Conservation (phyloP, 2,797 vertebrate species). For the Gallirallus australis region DNA sequence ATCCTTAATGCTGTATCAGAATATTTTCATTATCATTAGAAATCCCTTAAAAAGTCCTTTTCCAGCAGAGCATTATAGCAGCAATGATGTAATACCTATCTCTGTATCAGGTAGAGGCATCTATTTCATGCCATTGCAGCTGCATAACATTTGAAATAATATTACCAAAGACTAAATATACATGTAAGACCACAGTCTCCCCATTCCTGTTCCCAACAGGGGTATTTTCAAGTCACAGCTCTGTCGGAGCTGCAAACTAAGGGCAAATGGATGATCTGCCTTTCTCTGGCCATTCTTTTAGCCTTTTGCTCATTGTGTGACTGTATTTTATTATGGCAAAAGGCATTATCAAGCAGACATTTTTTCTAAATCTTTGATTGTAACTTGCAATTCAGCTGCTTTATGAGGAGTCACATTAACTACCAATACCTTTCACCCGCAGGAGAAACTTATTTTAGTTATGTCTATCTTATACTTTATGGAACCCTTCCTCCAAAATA, state of each 20-base stretch:
- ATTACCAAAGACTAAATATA: neutral
- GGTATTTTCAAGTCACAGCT: constrained; percentile 3
- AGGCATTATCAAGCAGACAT: neutral
- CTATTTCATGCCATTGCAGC: constrained; percentile 10
- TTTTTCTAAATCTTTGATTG: neutral
- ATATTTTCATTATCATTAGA: constrained; percentile 78
- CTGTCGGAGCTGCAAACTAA: neutral
- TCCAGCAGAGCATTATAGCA: constrained; percentile 16
- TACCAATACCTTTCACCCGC: constrained; percentile 17
- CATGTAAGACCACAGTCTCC: neutral
- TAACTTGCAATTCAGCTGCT: constrained; percentile 22
- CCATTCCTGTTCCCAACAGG: rapidly evolving
- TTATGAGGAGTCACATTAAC: constrained; percentile 46
- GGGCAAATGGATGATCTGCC: neutral
- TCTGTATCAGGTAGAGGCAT: neutral
- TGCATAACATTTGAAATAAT: constrained; percentile 11
- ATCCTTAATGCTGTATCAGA: constrained; percentile 79
- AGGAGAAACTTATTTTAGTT: constrained; percentile 46
- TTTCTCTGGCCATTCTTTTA: constrained; percentile 17
- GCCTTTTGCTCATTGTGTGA: neutral
- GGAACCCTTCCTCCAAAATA: constrained; percentile 38
- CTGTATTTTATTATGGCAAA: constrained; percentile 16
- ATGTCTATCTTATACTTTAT: constrained; percentile 32
- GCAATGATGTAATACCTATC: neutral
- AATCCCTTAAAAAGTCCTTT: constrained; percentile 70